Conservation (phyloP, 2,888 invertebrate genomes). For the Balanococcus diminutus region DNA sequence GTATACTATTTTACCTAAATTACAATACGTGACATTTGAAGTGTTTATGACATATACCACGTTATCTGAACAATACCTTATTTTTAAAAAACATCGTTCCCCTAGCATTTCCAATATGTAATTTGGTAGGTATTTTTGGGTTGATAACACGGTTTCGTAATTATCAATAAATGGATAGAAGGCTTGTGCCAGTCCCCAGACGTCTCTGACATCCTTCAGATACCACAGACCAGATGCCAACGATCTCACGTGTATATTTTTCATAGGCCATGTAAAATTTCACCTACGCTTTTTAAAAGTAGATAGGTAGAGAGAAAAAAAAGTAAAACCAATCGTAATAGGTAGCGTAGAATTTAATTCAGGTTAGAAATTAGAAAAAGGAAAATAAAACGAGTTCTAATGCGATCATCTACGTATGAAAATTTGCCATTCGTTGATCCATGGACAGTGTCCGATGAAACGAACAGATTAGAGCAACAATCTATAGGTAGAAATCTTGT, state of each 20-base stretch:
- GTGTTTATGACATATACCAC: conserved; percentile 21
- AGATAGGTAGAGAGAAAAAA: not conserved
- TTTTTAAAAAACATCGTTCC: not conserved
- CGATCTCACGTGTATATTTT: not conserved
- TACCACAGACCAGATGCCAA: not conserved
- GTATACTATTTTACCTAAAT: conserved; percentile 26
- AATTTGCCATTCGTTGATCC: conserved; percentile 10
- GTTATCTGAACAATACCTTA: not conserved
- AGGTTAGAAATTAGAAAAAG: not conserved
- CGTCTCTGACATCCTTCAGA: not conserved
- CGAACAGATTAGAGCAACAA: not conserved
- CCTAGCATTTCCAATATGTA: conserved; percentile 16
- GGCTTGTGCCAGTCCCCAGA: not conserved
- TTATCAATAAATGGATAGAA: conserved; percentile 7
- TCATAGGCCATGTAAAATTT: not conserved
- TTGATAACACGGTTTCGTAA: conserved; percentile 38
- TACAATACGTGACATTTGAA: conserved; percentile 40
- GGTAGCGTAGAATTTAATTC: not conserved
- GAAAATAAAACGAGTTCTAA: not conserved
- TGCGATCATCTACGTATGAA: not conserved
- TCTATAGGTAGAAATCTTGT: not conserved
- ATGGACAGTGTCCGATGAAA: not conserved
- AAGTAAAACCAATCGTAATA: not conserved
- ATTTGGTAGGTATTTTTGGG: conserved; percentile 14
- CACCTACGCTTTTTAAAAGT: not conserved